Evolutionary conservation across 2,113 vertebrate species (phyloP).

Genomic region (Verasper variegatus): DNA sequence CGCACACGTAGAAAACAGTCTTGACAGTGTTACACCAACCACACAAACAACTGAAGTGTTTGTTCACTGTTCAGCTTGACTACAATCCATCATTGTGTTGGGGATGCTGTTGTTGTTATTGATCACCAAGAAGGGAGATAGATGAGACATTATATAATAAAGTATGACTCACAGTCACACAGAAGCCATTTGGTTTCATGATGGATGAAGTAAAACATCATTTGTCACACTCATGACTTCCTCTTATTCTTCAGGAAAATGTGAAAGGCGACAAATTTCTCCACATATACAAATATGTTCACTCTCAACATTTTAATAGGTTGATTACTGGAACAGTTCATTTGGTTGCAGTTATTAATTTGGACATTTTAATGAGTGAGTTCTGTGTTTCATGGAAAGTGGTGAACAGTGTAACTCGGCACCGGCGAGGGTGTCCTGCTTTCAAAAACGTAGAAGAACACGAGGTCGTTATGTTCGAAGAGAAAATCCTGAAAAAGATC

Average conservation of each 20-base stretch:
- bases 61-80: not conserved
- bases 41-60: not conserved
- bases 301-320: constrained; percentile 33
- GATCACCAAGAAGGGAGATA: not conserved
- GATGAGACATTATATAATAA: constrained; percentile 4
- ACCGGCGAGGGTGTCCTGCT: not conserved
- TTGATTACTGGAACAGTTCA: constrained; percentile 35
- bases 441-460: constrained; percentile 4
- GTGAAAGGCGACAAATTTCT: not conserved
- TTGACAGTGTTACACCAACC: not conserved
- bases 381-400: constrained; percentile 42
- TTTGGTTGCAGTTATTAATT: constrained; percentile 6
- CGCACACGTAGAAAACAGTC: not conserved
- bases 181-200: constrained; percentile 9
- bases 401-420: constrained; percentile 13
- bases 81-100: not conserved
- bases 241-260: not conserved
- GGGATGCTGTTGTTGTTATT: not conserved
- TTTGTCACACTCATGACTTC: not conserved
- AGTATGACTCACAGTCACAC: constrained; percentile 7
- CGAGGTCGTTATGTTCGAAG: constrained; percentile 22
- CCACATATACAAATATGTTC: not conserved
- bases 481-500: constrained; percentile 34
- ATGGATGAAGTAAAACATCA: not conserved
- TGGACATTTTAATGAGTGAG: constrained; percentile 26